Evolutionary conservation across 1,140 invertebrate species (phyloP).

Genomic region (Holotrichia oblita): DNA sequence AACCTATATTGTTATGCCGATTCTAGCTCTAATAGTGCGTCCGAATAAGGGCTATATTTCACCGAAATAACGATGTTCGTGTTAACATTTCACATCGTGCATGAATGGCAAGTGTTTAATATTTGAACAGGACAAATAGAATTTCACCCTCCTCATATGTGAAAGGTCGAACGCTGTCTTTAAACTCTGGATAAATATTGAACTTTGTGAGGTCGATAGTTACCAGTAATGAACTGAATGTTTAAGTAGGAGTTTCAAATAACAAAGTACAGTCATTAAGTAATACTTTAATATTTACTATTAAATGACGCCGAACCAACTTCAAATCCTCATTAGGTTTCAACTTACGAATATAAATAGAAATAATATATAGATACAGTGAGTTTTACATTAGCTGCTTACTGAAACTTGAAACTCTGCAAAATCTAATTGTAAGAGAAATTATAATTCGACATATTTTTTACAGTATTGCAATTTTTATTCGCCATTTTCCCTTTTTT

Average conservation of each 20-base stretch:
- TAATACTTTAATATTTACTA: conserved; percentile 16
- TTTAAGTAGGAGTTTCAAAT: not conserved
- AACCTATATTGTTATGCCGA: not conserved
- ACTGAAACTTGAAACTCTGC: too few relatives aligned
- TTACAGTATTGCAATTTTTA: too few relatives aligned
- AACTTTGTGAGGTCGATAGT: conserved; percentile 17
- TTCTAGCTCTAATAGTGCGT: not conserved
- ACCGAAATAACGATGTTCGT: not conserved
- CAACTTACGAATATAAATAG: too few relatives aligned
- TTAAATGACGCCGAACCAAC: not conserved
- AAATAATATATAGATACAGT: too few relatives aligned
- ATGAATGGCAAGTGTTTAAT: conserved; percentile 32
- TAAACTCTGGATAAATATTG: conserved; percentile 34
- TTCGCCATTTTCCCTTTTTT: too few relatives aligned
- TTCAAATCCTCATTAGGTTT: too few relatives aligned
- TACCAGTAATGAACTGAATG: not conserved
- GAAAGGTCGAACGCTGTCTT: conserved; percentile 24
- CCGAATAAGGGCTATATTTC: not conserved
- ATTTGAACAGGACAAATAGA: conserved; percentile 33
- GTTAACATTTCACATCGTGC: conserved; percentile 33
- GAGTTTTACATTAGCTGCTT: too few relatives aligned
- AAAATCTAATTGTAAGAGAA: too few relatives aligned
- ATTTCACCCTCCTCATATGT: conserved; percentile 25
- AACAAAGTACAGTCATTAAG: not conserved
- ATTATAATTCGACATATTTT: too few relatives aligned